Conservation (phyloP, 2,113 vertebrate species). For the Mellivora capensis region DNA sequence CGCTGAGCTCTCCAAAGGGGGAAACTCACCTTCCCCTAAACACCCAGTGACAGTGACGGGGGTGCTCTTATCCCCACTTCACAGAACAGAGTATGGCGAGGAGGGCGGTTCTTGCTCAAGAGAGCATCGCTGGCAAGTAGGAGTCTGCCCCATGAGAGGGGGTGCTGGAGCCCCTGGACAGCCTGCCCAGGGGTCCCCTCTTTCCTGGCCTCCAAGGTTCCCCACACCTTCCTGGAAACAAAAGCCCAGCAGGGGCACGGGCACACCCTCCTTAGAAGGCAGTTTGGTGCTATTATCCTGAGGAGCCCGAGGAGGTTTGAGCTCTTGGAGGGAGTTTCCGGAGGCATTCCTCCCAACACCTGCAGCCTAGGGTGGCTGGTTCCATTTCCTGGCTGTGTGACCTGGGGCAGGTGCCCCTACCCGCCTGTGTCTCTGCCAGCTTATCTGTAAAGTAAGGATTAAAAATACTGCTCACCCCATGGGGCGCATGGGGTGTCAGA, state of each 20-base stretch:
- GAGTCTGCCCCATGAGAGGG: background rate
- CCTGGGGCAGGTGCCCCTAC: background rate
- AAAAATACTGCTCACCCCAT: background rate
- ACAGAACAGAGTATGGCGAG: background rate
- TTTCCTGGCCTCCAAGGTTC: background rate
- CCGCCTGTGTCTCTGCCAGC: background rate
- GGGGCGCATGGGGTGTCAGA: background rate
- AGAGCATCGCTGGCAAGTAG: too few relatives aligned
- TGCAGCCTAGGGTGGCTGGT: background rate
- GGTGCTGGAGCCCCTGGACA: background rate
- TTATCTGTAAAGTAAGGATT: background rate
- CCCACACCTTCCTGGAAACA: background rate
- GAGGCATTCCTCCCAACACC: rapidly evolving
- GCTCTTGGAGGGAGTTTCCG: background rate
- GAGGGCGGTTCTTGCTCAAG: background rate
- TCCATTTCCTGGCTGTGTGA: background rate
- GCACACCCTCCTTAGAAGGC: background rate
- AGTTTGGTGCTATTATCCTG: background rate
- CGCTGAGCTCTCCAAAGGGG: background rate
- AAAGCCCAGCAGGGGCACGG: background rate
- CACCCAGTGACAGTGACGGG: too few relatives aligned
- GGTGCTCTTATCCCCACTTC: background rate
- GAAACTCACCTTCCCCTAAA: background rate
- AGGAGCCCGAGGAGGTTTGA: background rate
- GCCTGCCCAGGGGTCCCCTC: background rate